These are phyloP conservation scores for Ailuropoda melanoleuca DNA, from an alignment of 2,113 vertebrate species.

Conservation along the genomic window DNA sequence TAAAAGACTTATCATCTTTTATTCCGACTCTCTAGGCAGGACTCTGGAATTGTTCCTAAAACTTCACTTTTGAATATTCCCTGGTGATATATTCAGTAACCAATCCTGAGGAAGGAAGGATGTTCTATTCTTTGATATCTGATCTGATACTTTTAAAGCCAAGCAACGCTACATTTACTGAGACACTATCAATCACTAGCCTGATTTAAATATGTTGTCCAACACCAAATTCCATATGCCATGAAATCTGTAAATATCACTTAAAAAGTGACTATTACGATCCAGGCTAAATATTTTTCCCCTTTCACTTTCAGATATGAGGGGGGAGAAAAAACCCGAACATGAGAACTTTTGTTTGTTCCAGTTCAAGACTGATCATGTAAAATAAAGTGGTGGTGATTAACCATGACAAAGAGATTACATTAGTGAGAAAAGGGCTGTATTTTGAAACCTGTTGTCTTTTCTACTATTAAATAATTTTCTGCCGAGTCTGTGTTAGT, in stretches of 20 bases:
- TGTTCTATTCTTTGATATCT: neutral
- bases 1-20: slow-evolving; percentile 23
- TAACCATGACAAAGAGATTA: neutral
- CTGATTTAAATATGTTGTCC: neutral
- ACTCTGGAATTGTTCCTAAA: slow-evolving; percentile 27
- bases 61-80: neutral
- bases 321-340: neutral
- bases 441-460: neutral
- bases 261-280: neutral
- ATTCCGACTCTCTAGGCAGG: neutral
- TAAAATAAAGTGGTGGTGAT: neutral
- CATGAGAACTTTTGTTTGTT: neutral
- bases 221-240: neutral
- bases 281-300: neutral
- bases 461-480: slow-evolving; percentile 45
- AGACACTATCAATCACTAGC: neutral
- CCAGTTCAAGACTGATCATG: neutral
- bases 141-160: neutral
- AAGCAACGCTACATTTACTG: neutral
- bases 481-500: slow-evolving; percentile 7
- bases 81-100: neutral
- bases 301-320: neutral
- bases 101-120: neutral
- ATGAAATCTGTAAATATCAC: neutral
- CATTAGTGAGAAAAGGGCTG: neutral